These are phyloP conservation scores for Chrysomallon squamiferum DNA, from an alignment of 1,140 invertebrate genomes.

Conservation along the genomic window DNA sequence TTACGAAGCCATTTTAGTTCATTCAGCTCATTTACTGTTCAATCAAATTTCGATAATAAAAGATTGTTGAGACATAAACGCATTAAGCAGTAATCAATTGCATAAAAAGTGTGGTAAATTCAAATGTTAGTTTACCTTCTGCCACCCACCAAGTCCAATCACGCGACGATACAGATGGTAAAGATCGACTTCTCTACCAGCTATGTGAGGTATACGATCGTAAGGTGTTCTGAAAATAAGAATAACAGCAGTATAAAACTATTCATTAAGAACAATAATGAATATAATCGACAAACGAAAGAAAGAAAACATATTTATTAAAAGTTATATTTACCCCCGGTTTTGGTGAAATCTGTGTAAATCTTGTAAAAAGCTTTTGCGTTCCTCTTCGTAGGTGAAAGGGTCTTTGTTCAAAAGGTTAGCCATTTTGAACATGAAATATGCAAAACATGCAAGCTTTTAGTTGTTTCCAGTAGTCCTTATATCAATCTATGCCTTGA, in stretches of 20 bases:
- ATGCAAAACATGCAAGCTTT: constrained; percentile 14
- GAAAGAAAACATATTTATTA: constrained; percentile 11
- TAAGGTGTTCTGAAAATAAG: constrained; percentile 75
- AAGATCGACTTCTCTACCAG: constrained; percentile 88
- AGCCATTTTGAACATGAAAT: constrained; percentile 67
- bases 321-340: constrained; percentile 75
- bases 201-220: constrained; percentile 78
- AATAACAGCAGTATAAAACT: background rate
- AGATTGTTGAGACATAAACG: no score
- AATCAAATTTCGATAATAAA: no score
- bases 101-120: constrained; percentile 39
- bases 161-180: constrained; percentile 89
- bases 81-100: no score
- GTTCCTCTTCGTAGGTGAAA: constrained; percentile 74
- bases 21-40: no score
- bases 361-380: constrained; percentile 78
- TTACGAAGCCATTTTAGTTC: no score
- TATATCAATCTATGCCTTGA: constrained; percentile 26
- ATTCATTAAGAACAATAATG: constrained; percentile 1
- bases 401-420: constrained; percentile 76
- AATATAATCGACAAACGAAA: constrained; percentile 6
- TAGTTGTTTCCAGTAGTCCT: constrained; percentile 21
- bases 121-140: constrained; percentile 76
- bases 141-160: constrained; percentile 88
- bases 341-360: constrained; percentile 83